Evolutionary conservation across 2,113 vertebrate genomes (phyloP), one percentile per base, ranked within the genome.

Genomic region (Passer domesticus): DNA sequence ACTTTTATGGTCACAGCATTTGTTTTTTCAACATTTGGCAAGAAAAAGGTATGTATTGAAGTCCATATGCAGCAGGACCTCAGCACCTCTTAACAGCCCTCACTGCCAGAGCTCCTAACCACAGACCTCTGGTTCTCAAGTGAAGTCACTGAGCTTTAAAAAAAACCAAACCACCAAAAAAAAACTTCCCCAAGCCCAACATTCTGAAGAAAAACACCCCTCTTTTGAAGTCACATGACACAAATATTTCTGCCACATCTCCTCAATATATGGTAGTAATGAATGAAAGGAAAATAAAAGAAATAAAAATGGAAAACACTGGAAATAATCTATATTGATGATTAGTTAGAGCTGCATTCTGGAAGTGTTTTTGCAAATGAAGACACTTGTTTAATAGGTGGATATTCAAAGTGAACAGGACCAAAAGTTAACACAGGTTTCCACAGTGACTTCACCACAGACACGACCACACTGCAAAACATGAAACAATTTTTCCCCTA

Each of bases 401-500:
- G 46, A 35, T 67, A 76, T 30, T 77, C 59, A 74, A 69, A 90
- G 33, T 16, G 25, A 64, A 37, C 9, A 20, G 39, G 39, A 70
- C 28, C 63, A 28, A 21, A 77, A 83, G 23, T 30, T 62, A 86
- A 77, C 75, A 75, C 13, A 50, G 56, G 9, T 87, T 88, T 90
- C 76, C 82, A 81, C 35, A 67, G 70, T 56, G 72, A 92, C 87
- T 77, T 80, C 79, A 79, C 41, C 27, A 13, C 55, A 52, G 41
- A 44, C 4, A 0, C 35, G 37, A 67, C 37, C 30, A 33, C n/a
- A 43, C 50, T 35, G 59, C 37, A 88, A 93, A 93, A 94, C 31
- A 33, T 46, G 47, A 90, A 80, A 93, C 82, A 74, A 4, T 86
- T 92, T 91, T 90, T 74, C 76, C 85, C 72, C 74, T 89, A 87